Evolutionary conservation across 2,888 invertebrate species (phyloP).

Genomic region (Drosophila pseudotakahashii): DNA sequence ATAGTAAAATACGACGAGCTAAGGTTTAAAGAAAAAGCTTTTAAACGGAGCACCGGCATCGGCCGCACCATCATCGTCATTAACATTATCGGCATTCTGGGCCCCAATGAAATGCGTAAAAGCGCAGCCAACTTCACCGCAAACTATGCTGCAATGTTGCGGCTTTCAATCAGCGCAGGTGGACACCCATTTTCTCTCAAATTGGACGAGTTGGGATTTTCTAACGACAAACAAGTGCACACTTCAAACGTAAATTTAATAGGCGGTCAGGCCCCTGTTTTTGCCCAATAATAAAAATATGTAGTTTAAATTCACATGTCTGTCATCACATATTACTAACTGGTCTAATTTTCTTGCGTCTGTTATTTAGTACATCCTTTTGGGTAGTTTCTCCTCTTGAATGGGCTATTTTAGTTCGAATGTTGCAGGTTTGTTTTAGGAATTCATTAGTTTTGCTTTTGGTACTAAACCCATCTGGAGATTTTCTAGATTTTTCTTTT

Average conservation of each 20-base stretch:
- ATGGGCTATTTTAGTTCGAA: neutral
- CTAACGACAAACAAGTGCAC: neutral
- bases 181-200: neutral
- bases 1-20: slow-evolving; percentile 5
- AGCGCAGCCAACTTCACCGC: slow-evolving; percentile 14
- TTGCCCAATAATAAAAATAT: neutral
- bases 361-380: neutral
- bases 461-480: neutral
- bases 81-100: neutral
- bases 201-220: neutral
- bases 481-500: neutral
- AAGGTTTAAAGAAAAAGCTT: slow-evolving; percentile 28
- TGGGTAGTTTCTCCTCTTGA: neutral
- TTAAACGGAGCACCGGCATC: slow-evolving; percentile 14
- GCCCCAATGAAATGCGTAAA: slow-evolving; percentile 15
- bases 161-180: slow-evolving; percentile 15
- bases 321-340: neutral
- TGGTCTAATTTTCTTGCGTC: no score
- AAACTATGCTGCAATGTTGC: slow-evolving; percentile 35
- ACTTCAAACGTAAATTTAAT: slow-evolving; percentile 13
- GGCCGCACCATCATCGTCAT: slow-evolving; percentile 17
- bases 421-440: no score
- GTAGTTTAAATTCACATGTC: neutral
- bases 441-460: neutral
- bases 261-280: slow-evolving; percentile 21